These are phyloP conservation scores for Polypterus bichir DNA, from an alignment of 2,113 vertebrate species.

Conservation along the genomic window DNA sequence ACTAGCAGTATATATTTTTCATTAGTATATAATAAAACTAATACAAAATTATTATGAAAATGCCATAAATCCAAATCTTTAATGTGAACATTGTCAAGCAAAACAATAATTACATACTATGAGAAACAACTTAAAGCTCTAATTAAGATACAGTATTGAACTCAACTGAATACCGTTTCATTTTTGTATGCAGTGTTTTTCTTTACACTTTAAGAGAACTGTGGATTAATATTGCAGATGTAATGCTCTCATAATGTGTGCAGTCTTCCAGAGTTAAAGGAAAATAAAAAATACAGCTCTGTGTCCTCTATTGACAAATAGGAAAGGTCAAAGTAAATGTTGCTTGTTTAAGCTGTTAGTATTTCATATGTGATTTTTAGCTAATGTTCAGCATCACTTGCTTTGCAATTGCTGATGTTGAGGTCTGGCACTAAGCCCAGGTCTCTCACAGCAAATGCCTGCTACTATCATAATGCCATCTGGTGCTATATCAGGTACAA, in stretches of 20 bases:
- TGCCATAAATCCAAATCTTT: no score
- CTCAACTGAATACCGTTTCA: no score
- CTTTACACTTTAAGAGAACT: no score
- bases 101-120: no score
- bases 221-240: background rate
- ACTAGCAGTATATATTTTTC: no score
- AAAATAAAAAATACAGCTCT: background rate
- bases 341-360: conserved; percentile 4
- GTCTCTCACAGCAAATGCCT: conserved; percentile 41
- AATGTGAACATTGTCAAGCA: no score
- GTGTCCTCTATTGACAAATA: background rate
- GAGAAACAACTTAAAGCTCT: no score
- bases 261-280: background rate
- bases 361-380: conserved; percentile 30
- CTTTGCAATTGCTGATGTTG: conserved; percentile 32
- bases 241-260: background rate
- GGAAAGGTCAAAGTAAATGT: conserved; percentile 12
- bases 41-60: no score
- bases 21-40: no score
- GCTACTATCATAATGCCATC: conserved; percentile 41
- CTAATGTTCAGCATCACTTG: conserved; percentile 29
- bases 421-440: conserved; percentile 45
- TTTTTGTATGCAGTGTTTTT: no score
- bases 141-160: no score
- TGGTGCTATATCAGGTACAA: conserved; percentile 45